A percentile compares a stretch with the other conserved stretches of the same genome.
phyloP scores from a whole-genome alignment of 1,140 invertebrate genomes.

The Papilio glaucus region DNA sequence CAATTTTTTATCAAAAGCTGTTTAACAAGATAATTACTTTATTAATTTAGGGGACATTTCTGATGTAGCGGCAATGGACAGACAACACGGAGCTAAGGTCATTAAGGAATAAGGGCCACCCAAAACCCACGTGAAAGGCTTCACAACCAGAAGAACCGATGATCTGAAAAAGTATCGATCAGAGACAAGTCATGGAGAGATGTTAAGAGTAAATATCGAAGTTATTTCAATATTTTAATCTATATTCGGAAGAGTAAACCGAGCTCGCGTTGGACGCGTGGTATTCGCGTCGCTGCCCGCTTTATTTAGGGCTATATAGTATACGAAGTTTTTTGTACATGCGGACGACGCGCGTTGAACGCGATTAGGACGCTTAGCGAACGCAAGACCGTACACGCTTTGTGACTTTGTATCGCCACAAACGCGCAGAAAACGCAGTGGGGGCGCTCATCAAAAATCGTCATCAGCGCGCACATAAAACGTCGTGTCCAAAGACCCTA shows the following conservation, averaged over 20 bases:
- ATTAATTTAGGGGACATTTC: not conserved
- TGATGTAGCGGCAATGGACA: not conserved
- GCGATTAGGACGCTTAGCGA: too few relatives aligned
- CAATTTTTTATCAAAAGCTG: slow-evolving; percentile 9
- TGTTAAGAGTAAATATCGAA: not conserved
- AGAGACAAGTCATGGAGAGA: not conserved
- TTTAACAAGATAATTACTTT: slow-evolving; percentile 25
- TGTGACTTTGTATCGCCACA: too few relatives aligned
- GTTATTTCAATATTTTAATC: not conserved
- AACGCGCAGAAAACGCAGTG: too few relatives aligned
- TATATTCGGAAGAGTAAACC: not conserved
- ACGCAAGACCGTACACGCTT: too few relatives aligned
- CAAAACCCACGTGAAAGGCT: not conserved
- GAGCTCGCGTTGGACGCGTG: not conserved
- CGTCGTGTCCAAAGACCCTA: too few relatives aligned
- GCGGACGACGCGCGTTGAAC: too few relatives aligned
- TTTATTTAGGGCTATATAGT: too few relatives aligned
- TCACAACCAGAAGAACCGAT: not conserved
- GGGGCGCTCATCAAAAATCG: too few relatives aligned
- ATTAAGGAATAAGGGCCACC: not conserved
- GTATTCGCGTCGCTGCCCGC: not conserved
- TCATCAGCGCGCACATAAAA: too few relatives aligned
- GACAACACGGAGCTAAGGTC: not conserved
- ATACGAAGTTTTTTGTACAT: too few relatives aligned
- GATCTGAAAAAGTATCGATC: not conserved